phyloP scores from a whole-genome alignment of 2,888 invertebrate genomes.

The Entomobrya proxima region DNA sequence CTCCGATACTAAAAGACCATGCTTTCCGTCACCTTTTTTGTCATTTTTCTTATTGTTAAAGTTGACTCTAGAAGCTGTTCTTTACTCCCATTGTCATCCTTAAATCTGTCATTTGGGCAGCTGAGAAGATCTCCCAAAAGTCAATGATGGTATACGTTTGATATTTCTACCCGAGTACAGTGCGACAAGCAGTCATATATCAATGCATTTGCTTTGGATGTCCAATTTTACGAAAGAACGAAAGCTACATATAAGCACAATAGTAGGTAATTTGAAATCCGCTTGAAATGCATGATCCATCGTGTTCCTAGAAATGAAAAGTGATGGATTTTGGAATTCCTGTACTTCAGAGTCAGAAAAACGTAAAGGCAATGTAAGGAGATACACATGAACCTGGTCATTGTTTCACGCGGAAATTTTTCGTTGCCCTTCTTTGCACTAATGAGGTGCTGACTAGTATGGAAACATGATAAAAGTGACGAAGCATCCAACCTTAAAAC shows the following conservation, averaged over 20 bases:
- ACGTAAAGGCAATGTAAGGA: background rate
- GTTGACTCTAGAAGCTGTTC: constrained; percentile 6
- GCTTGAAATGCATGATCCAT: constrained; percentile 4
- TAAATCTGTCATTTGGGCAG: constrained; percentile 46
- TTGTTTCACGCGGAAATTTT: constrained; percentile 31
- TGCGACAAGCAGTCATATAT: background rate
- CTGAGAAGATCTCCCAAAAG: constrained; percentile 29
- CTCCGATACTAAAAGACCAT: background rate
- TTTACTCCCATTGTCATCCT: constrained; percentile 1
- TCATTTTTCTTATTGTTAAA: constrained; percentile 29
- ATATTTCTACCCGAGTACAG: background rate
- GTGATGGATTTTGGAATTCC: constrained; percentile 5
- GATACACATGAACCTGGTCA: background rate
- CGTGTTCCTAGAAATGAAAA: constrained; percentile 21
- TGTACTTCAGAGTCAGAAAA: background rate
- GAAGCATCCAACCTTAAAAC: constrained; percentile 39
- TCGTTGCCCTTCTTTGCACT: background rate
- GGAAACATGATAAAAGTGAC: constrained; percentile 28
- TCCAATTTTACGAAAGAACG: background rate
- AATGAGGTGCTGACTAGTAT: constrained; percentile 50
- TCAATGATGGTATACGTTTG: background rate
- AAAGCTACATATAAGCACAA: background rate
- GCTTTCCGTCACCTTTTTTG: constrained; percentile 47
- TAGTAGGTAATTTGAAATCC: background rate
- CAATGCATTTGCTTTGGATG: constrained; percentile 37